A percentile compares a stretch with the other conserved stretches of the same genome.
phyloP scores from a whole-genome alignment of 1,140 invertebrate genomes.

The Lerema accius region DNA sequence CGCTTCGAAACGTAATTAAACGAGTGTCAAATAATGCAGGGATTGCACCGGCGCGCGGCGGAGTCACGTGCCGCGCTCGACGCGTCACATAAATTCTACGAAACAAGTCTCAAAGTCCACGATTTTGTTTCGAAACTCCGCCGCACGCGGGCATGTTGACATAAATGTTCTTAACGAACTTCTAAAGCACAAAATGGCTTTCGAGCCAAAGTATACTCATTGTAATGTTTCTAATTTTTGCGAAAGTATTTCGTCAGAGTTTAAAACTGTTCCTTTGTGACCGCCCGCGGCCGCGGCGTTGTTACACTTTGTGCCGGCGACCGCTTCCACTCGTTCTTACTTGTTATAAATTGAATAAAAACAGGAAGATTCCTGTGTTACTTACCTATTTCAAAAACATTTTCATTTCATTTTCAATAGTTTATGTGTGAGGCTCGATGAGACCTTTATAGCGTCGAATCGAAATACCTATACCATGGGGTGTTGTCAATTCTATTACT shows the following conservation, averaged over 20 bases:
- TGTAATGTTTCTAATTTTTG: conserved; percentile 26
- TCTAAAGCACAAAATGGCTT: conserved; percentile 14
- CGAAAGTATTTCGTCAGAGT: conserved; percentile 25
- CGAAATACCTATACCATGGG: too few relatives aligned
- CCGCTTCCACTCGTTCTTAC: conserved; percentile 10
- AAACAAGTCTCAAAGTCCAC: not conserved
- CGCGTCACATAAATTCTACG: conserved; percentile 4
- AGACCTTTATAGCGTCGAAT: too few relatives aligned
- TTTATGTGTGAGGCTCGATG: too few relatives aligned
- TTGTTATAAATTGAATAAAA: not conserved
- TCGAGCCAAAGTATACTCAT: conserved; percentile 9
- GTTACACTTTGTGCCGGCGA: conserved; percentile 9
- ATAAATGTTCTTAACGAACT: conserved; percentile 14
- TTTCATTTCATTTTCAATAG: not conserved
- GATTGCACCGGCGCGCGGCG: too few relatives aligned
- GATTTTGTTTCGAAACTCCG: not conserved
- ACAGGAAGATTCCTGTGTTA: not conserved
- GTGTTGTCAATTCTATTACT: too few relatives aligned
- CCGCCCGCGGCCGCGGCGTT: conserved; percentile 1
- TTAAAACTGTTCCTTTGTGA: conserved; percentile 20
- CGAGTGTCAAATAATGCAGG: conserved; percentile 12
- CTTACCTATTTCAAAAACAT: not conserved
- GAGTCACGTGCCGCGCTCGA: too few relatives aligned
- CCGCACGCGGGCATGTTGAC: conserved; percentile 5
- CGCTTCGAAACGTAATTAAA: conserved; percentile 22